These are phyloP conservation scores for Callaeas wilsoni DNA, from an alignment of 2,113 vertebrate species.

Conservation along the genomic window DNA sequence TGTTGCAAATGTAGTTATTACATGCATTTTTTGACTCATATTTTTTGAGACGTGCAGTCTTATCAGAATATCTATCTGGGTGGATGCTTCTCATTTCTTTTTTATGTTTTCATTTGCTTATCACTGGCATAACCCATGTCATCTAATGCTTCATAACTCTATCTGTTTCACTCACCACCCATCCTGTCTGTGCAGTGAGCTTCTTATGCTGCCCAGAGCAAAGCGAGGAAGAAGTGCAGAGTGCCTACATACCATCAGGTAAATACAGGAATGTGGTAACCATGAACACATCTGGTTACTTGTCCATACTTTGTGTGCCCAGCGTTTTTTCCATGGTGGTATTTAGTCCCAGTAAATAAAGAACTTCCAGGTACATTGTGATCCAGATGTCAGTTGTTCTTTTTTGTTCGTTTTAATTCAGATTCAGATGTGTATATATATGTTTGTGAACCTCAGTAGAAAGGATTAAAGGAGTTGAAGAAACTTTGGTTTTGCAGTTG, in stretches of 20 bases:
- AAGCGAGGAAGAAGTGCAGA: conserved; percentile 98
- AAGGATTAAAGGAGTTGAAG: background rate
- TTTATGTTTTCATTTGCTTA: conserved; percentile 74
- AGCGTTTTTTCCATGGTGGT: background rate
- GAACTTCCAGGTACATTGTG: background rate
- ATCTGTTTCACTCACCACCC: conserved; percentile 80
- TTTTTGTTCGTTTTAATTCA: background rate
- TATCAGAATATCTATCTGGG: conserved; percentile 46
- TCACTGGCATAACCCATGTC: conserved; percentile 80
- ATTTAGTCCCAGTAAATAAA: background rate
- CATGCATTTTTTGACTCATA: conserved; percentile 27
- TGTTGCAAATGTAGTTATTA: background rate
- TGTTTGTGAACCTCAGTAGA: background rate
- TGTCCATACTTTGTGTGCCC: conserved; percentile 2
- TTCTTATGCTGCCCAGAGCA: conserved; percentile 97
- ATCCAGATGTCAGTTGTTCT: background rate
- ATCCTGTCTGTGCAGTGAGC: conserved; percentile 95
- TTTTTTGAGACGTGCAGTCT: conserved; percentile 22
- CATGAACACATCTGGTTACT: conserved; percentile 42
- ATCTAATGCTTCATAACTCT: conserved; percentile 81
- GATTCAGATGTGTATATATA: background rate
- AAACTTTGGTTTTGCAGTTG: background rate
- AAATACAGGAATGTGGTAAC: conserved; percentile 75
- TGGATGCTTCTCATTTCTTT: conserved; percentile 74
- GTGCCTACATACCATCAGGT: conserved; percentile 99